Evolutionary conservation across 2,797 vertebrate genomes (phyloP).

Genomic region (Pogoniulus pusillus): DNA sequence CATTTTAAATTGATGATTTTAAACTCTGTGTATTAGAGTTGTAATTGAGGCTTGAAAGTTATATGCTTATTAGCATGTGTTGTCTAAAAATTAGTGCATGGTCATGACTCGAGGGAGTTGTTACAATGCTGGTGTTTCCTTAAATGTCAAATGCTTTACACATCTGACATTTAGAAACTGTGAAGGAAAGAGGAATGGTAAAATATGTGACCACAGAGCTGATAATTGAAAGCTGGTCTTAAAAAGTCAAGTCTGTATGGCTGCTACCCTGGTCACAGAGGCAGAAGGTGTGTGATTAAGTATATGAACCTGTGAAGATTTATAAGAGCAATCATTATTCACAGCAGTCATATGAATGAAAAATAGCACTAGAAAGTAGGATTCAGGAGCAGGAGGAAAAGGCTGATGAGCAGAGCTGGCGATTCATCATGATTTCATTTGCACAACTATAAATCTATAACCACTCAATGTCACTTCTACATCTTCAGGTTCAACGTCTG

Average conservation of each 20-base stretch:
- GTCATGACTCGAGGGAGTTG: not conserved
- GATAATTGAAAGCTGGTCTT: constrained; percentile 37
- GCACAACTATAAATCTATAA: not conserved
- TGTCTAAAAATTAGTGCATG: constrained; percentile 12
- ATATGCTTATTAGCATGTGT: not conserved
- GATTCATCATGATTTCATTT: not conserved
- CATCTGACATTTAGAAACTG: constrained; percentile 35
- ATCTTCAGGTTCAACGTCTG: not conserved
- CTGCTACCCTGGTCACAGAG: not conserved
- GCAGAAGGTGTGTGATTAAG: constrained; percentile 24
- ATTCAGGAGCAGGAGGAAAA: not conserved
- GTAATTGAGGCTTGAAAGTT: constrained; percentile 16
- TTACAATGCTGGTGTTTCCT: not conserved
- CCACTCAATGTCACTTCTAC: not conserved
- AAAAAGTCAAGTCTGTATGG: not conserved
- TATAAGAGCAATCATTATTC: not conserved
- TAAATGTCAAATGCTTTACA: constrained; percentile 37
- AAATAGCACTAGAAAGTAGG: not conserved
- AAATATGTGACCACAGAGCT: not conserved
- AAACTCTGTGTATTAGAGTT: not conserved
- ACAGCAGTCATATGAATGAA: not conserved
- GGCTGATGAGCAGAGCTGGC: not conserved
- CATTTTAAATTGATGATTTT: not conserved
- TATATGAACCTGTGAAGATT: constrained; percentile 21
- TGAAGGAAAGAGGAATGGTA: not conserved